Base-by-base conservation (phyloP, 2,113 vertebrate species). In the Globicephala melas region DNA sequence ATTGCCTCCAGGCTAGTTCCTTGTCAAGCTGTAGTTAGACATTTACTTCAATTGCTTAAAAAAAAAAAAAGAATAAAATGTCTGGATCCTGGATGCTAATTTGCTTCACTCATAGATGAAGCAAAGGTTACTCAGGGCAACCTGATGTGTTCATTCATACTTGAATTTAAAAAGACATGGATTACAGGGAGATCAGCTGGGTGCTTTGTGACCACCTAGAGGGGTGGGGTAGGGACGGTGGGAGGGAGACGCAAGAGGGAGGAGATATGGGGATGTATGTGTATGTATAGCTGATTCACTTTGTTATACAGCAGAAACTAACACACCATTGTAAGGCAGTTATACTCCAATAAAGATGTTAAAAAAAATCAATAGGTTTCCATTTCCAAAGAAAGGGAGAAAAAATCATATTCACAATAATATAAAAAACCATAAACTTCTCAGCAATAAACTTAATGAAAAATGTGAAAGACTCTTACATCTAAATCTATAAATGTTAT, bases 401-500 rank as follows among this genome's bases (percentile, higher is more conserved):
- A 85, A 96, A 92, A 83, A 71, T 58, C 17, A 71, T 5, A 70
- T 44, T 25, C 31, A 86, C 4, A 55, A 67, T 87, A 83, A 85
- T 55, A 60, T 71, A 85, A 93, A 79, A 89, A 70, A 12, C 0
- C 44, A 93, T 71, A 93, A 82, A 87, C 4, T 60, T 86, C 20
- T 17, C 11, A 94, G 41, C 23, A 86, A 74, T 58, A 33, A 95
- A 74, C 13, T 53, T 53, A 91, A 87, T 67, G 6, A 93, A 94
- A 55, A 1, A 38, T 82, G 3, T 25, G 21, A 87, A 94, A 84
- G 33, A 71, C 21, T 74, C 17, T 80, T 84, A 76, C 20, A 92
- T 92, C 9, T 31, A 92, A 87, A 94, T 95, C 41, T 95, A 55
- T 85, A 85, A 58, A 44, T 65, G 28, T 31, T 81, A 97, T 53